phyloP scores from a whole-genome alignment of 2,113 vertebrate species.

The Lophius piscatorius region DNA sequence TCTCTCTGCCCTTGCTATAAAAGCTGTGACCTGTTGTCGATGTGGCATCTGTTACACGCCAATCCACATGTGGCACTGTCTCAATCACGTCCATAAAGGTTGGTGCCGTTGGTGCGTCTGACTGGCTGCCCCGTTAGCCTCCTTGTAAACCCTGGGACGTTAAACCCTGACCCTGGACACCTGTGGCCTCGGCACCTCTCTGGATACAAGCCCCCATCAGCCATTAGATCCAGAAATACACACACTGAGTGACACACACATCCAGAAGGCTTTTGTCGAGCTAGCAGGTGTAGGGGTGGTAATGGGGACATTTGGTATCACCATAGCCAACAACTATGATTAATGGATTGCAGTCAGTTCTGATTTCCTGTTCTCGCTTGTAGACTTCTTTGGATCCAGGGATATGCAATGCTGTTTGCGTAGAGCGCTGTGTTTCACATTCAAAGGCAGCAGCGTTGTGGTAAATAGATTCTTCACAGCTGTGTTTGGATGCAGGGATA shows the following conservation, averaged over 20 bases:
- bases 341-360: constrained; percentile 58
- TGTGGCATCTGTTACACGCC: constrained; percentile 72
- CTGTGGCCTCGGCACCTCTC: constrained; percentile 57
- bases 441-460: constrained; percentile 16
- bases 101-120: constrained; percentile 44
- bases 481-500: constrained; percentile 28
- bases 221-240: constrained; percentile 35
- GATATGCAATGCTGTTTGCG: constrained; percentile 52
- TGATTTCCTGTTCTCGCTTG: constrained; percentile 24
- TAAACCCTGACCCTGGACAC: constrained; percentile 71
- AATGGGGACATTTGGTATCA: constrained; percentile 32
- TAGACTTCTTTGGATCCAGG: constrained; percentile 46
- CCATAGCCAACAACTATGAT: constrained; percentile 44
- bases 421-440: constrained; percentile 42
- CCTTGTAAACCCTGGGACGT: constrained; percentile 64
- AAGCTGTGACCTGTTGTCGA: constrained; percentile 64
- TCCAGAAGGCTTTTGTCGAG: constrained; percentile 21
- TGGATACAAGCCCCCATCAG: constrained; percentile 51
- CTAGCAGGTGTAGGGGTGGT: constrained; percentile 55
- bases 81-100: constrained; percentile 65
- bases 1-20: constrained; percentile 60
- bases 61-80: constrained; percentile 68
- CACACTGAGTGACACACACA: constrained; percentile 2
- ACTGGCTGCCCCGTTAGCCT: constrained; percentile 66
- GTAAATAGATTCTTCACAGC: constrained; percentile 31